phyloP scores from a whole-genome alignment of 2,113 vertebrate genomes.

The Podiceps cristatus region DNA sequence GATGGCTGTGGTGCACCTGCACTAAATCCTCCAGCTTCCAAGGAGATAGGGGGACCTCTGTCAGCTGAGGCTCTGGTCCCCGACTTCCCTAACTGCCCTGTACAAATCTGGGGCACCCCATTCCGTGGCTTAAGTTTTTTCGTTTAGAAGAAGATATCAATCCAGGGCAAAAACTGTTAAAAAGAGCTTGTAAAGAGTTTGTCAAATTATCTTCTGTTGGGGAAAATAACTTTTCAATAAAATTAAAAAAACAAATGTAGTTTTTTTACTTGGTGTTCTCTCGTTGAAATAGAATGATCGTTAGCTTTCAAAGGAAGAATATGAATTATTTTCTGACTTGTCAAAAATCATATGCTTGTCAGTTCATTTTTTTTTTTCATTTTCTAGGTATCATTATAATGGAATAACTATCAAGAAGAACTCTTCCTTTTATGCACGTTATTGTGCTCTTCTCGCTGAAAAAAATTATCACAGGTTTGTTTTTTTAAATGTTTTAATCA shows the following conservation, averaged over 20 bases:
- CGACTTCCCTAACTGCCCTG: neutral
- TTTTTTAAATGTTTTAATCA: neutral
- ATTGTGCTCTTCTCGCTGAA: constrained; percentile 65
- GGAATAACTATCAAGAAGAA: constrained; percentile 75
- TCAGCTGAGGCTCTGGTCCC: neutral
- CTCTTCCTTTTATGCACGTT: constrained; percentile 72
- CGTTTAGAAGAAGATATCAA: neutral
- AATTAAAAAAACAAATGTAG: neutral
- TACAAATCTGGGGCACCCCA: neutral
- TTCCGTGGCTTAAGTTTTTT: neutral
- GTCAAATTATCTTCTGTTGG: neutral
- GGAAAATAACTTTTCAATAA: neutral
- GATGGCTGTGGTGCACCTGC: neutral
- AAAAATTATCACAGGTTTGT: constrained; percentile 64
- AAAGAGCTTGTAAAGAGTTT: neutral
- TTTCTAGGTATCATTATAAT: constrained; percentile 72
- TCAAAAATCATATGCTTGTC: neutral
- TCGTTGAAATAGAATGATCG: neutral
- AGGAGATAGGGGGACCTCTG: neutral
- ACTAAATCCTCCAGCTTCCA: rapidly evolving
- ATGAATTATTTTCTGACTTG: neutral
- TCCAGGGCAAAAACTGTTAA: neutral
- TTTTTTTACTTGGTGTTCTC: neutral
- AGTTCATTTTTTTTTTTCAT: neutral
- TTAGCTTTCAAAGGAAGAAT: neutral